Evolutionary conservation across 2,113 vertebrate species (phyloP).

Genomic region (Anolis carolinensis): DNA sequence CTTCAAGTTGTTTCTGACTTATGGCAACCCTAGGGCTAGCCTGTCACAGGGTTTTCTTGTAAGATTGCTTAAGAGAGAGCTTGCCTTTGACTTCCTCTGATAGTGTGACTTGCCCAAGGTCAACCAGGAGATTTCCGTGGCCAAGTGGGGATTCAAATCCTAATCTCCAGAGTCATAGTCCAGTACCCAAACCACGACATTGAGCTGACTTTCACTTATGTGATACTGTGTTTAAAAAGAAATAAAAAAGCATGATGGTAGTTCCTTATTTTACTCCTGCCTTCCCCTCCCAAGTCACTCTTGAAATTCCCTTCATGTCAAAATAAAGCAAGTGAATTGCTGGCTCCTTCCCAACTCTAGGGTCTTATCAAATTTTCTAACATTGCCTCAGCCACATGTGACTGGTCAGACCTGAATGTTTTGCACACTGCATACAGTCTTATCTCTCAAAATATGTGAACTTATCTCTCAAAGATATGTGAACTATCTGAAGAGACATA

Average conservation of each 20-base stretch:
- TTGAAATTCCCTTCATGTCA: background rate
- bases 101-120: no score
- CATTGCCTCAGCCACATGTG: background rate
- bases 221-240: background rate
- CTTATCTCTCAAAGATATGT: slow-evolving; percentile 60
- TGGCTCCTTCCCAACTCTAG: slow-evolving; percentile 5
- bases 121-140: no score
- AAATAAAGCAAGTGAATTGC: slow-evolving; percentile 15
- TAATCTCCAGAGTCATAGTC: no score
- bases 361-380: background rate
- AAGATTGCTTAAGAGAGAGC: no score
- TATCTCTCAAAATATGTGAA: slow-evolving; percentile 61
- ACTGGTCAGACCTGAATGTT: background rate
- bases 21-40: no score
- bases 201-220: background rate
- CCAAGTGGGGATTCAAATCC: no score
- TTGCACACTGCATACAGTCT: slow-evolving; percentile 37
- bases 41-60: no score
- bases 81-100: no score
- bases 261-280: background rate
- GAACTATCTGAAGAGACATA: slow-evolving; percentile 20
- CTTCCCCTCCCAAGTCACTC: background rate
- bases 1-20: no score
- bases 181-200: no score
- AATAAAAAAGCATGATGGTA: fast-evolving